Percentiles rank a stretch among this genome's conserved stretches.
phyloP scores from a whole-genome alignment of 1,140 invertebrate genomes.

The Ceratina japonica region DNA sequence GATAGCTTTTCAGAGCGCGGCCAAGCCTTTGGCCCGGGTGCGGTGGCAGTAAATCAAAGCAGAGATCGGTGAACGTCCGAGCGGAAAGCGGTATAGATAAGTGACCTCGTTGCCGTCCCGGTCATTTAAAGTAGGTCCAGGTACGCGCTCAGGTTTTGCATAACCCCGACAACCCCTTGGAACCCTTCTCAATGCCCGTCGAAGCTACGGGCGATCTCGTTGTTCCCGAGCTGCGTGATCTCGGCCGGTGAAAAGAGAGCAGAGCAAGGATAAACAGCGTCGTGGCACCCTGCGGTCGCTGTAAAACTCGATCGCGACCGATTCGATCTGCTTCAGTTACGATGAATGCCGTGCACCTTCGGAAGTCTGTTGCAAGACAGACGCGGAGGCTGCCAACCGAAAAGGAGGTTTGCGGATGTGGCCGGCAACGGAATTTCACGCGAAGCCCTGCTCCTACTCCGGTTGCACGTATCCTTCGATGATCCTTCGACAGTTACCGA shows the following conservation, averaged over 20 bases:
- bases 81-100: slow-evolving; percentile 18
- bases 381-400: slow-evolving; percentile 12
- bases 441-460: slow-evolving; percentile 8
- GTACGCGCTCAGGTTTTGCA: slow-evolving; percentile 66
- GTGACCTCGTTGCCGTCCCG: slow-evolving; percentile 45
- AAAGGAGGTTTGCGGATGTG: slow-evolving; percentile 72
- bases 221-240: background rate
- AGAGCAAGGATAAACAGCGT: slow-evolving; percentile 33
- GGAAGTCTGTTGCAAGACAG: slow-evolving; percentile 59
- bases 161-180: slow-evolving; percentile 69
- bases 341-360: slow-evolving; percentile 66
- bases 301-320: slow-evolving; percentile 57
- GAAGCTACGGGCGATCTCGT: background rate
- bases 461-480: background rate
- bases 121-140: slow-evolving; percentile 39
- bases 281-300: slow-evolving; percentile 54
- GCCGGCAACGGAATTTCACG: slow-evolving; percentile 32
- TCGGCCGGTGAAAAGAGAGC: slow-evolving; percentile 9
- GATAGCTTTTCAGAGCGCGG: background rate
- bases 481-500: too few relatives aligned
- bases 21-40: slow-evolving; percentile 43
- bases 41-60: slow-evolving; percentile 45
- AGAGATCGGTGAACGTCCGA: slow-evolving; percentile 34
- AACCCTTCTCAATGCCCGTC: slow-evolving; percentile 49
- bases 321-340: slow-evolving; percentile 75